phyloP scores from a whole-genome alignment of 2,888 invertebrate species.

The Hetaerina titia region DNA sequence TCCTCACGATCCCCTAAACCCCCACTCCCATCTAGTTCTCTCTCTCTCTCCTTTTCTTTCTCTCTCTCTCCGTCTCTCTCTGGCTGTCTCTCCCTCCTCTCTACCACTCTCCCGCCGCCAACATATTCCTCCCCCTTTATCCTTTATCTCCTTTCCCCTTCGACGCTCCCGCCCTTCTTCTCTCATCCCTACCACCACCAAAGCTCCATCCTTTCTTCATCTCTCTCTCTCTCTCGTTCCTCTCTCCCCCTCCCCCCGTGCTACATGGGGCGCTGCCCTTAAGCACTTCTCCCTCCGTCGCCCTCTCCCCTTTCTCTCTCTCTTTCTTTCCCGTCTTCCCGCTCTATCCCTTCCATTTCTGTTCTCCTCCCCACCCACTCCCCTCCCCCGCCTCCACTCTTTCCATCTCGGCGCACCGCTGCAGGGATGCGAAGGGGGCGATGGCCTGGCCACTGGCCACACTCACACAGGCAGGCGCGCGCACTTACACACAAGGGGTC shows the following conservation, averaged over 20 bases:
- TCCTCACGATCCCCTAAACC: slow-evolving; percentile 68
- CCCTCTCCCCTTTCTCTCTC: neutral
- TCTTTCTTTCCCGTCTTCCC: neutral
- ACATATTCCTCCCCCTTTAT: neutral
- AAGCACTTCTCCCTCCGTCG: neutral
- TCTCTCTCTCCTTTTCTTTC: slow-evolving; percentile 3
- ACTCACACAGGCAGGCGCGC: neutral
- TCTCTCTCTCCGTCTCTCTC: slow-evolving; percentile 4
- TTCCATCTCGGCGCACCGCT: neutral
- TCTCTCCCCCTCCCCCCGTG: neutral
- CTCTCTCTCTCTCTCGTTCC: neutral
- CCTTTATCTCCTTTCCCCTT: neutral
- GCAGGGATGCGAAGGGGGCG: neutral
- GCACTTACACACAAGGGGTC: neutral
- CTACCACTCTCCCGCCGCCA: slow-evolving; percentile 13
- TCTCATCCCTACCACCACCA: neutral
- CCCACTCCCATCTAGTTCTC: neutral
- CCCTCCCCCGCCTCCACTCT: neutral
- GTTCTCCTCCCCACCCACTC: neutral
- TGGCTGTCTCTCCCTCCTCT: neutral
- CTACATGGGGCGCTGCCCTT: neutral
- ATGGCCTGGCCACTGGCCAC: slow-evolving; percentile 29
- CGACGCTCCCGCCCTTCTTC: neutral
- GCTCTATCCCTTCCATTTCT: neutral
- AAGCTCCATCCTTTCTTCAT: neutral